Evolutionary conservation across 1,140 invertebrate genomes (phyloP).

Genomic region (Drosophila teissieri): DNA sequence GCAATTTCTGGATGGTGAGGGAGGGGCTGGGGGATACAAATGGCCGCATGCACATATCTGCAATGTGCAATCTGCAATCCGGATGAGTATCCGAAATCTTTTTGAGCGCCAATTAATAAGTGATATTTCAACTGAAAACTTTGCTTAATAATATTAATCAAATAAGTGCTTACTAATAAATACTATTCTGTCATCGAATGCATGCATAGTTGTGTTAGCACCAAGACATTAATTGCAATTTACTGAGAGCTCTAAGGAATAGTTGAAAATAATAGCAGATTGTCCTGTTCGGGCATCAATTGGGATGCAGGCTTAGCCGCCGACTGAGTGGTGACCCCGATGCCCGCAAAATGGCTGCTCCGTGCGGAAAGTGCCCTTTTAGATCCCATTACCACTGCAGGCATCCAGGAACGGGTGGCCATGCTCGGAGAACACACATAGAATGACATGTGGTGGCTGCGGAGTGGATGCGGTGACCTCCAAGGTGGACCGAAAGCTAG

Average conservation of each 20-base stretch:
- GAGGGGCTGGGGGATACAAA: neutral
- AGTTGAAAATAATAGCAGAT: neutral
- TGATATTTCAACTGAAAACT: too few species aligned
- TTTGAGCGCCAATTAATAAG: slow-evolving; percentile 4
- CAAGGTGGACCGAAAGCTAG: slow-evolving; percentile 30
- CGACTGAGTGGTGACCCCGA: slow-evolving; percentile 35
- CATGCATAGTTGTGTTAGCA: too few species aligned
- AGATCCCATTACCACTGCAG: slow-evolving; percentile 42
- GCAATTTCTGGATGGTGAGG: slow-evolving; percentile 7
- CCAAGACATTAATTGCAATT: too few species aligned
- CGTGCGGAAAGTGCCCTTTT: slow-evolving; percentile 38
- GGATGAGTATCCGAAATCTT: slow-evolving; percentile 6
- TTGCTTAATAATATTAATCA: too few species aligned
- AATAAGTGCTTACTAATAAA: too few species aligned
- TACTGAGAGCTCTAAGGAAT: too few species aligned
- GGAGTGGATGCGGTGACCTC: slow-evolving; percentile 43
- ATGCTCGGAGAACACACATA: slow-evolving; percentile 3
- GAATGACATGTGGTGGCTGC: slow-evolving; percentile 34
- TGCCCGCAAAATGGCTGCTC: slow-evolving; percentile 14
- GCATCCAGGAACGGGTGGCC: slow-evolving; percentile 1
- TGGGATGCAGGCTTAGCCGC: slow-evolving; percentile 4
- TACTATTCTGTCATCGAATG: too few species aligned
- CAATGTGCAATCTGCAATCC: neutral
- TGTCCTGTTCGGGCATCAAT: neutral
- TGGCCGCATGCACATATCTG: neutral